A percentile compares a stretch with the other conserved stretches of the same genome.
phyloP scores from a whole-genome alignment of 2,113 vertebrate genomes.

The Pedionomus torquatus region DNA sequence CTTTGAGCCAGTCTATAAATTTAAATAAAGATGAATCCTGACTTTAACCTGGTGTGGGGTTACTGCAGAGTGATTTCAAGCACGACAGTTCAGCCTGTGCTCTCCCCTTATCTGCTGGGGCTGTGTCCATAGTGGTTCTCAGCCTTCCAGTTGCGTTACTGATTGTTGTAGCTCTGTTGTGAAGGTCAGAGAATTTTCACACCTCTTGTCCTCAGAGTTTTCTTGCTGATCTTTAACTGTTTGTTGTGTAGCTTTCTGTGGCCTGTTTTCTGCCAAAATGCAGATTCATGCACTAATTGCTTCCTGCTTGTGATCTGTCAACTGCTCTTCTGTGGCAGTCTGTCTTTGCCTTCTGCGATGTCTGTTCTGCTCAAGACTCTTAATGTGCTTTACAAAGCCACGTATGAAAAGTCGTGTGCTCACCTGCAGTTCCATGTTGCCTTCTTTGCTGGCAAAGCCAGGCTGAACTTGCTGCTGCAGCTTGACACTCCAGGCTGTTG shows the following conservation, averaged over 20 bases:
- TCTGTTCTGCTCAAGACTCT: too few relatives aligned
- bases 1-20: background rate
- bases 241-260: background rate
- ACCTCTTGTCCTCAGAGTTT: background rate
- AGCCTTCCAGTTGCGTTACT: background rate
- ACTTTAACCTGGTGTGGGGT: background rate
- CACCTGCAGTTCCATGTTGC: background rate
- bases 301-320: background rate
- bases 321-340: background rate
- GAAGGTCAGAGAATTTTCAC: background rate
- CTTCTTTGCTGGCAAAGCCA: background rate
- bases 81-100: background rate
- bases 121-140: background rate
- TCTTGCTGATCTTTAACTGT: background rate
- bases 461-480: background rate
- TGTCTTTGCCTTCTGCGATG: background rate
- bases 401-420: background rate
- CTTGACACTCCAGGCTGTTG: background rate
- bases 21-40: background rate
- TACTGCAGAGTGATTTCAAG: background rate
- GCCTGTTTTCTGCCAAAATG: background rate
- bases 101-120: background rate
- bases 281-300: rapidly evolving
- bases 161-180: background rate
- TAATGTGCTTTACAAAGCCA: too few relatives aligned